A percentile compares a stretch with the other conserved stretches of the same genome.
Evolutionary conservation across 2,888 invertebrate genomes (phyloP).

Genomic region (Athalia circularis): DNA sequence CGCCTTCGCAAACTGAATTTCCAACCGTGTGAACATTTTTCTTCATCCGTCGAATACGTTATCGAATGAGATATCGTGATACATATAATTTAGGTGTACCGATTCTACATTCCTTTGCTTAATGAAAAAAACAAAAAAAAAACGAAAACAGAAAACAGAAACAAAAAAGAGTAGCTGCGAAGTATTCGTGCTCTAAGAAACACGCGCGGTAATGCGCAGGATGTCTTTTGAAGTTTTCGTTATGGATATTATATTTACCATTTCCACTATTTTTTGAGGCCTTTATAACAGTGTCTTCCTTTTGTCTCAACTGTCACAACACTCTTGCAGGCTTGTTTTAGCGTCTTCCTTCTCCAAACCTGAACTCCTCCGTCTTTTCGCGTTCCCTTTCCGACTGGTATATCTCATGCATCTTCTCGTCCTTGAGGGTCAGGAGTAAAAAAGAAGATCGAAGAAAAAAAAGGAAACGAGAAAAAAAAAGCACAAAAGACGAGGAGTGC

Average conservation of each 20-base stretch:
- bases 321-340: constrained; percentile 9
- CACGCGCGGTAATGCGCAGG: no score
- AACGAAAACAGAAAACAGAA: background rate
- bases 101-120: no score
- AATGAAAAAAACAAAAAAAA: no score
- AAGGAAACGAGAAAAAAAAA: constrained; percentile 1
- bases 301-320: constrained; percentile 40
- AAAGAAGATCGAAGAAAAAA: no score
- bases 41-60: no score
- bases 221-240: constrained; percentile 30
- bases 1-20: background rate
- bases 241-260: background rate
- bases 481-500: constrained; percentile 12
- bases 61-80: no score
- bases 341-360: background rate
- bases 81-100: no score
- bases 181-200: no score
- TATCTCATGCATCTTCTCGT: background rate
- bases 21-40: no score
- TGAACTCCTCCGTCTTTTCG: background rate
- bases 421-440: background rate
- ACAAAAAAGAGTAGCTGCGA: no score
- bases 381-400: background rate
- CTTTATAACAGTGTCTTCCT: constrained; percentile 23
- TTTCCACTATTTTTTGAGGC: constrained; percentile 17